Percentiles rank a stretch among this genome's conserved stretches.
Evolutionary conservation across 2,888 invertebrate species (phyloP).

Genomic region (Lithophane ornitopus): DNA sequence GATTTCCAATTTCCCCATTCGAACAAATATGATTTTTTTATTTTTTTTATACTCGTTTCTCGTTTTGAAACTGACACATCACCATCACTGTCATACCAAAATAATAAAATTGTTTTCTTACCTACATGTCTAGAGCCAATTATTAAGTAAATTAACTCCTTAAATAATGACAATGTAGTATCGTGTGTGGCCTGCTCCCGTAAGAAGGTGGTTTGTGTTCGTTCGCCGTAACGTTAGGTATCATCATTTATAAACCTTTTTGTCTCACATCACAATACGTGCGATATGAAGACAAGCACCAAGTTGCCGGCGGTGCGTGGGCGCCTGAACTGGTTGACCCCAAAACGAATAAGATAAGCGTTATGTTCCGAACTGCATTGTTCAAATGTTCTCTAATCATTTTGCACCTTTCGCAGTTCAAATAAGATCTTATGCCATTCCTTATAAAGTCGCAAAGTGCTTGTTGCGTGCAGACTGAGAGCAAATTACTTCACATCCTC

Average conservation of each 20-base stretch:
- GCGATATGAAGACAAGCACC: conserved; percentile 20
- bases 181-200: not conserved
- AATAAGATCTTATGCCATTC: conserved; percentile 37
- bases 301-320: conserved; percentile 39
- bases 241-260: not conserved
- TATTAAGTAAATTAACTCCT: not conserved
- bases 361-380: conserved; percentile 66
- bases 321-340: conserved; percentile 71
- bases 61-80: too few relatives aligned
- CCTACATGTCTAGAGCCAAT: too few relatives aligned
- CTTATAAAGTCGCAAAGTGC: conserved; percentile 24
- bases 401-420: conserved; percentile 17
- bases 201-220: conserved; percentile 3
- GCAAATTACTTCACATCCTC: conserved; percentile 55
- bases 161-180: conserved; percentile 21
- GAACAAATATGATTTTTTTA: too few relatives aligned
- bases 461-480: conserved; percentile 27
- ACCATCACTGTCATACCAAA: too few relatives aligned
- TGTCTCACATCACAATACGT: conserved; percentile 6
- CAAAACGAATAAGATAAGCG: conserved; percentile 76
- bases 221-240: conserved; percentile 20
- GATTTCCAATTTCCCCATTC: too few relatives aligned
- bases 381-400: conserved; percentile 47
- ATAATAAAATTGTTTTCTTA: too few relatives aligned
- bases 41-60: too few relatives aligned